Evolutionary conservation across 1,140 invertebrate genomes (phyloP).

Genomic region (Drosophila eugracilis): DNA sequence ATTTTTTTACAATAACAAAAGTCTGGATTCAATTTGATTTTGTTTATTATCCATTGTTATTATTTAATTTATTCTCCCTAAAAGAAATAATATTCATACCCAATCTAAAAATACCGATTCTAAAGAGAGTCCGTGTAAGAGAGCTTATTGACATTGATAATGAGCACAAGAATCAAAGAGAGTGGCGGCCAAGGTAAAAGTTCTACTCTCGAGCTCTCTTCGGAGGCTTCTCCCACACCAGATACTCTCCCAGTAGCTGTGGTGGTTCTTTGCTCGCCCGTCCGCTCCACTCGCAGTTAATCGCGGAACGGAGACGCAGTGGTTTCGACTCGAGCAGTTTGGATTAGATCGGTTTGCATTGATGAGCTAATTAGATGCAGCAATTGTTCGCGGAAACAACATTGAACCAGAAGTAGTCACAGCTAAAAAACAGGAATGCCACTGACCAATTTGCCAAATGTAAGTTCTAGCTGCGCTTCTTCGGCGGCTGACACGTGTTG

Average conservation of each 20-base stretch:
- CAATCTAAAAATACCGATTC: not conserved
- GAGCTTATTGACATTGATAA: constrained; percentile 9
- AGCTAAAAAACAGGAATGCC: constrained; percentile 56
- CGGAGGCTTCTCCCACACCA: not conserved
- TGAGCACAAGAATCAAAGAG: constrained; percentile 1
- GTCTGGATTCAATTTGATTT: too few relatives aligned
- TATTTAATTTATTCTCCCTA: too few relatives aligned
- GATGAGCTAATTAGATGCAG: constrained; percentile 67
- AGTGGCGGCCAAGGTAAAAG: constrained; percentile 10
- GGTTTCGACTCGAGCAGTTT: constrained; percentile 8
- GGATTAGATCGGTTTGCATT: constrained; percentile 49
- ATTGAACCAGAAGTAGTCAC: constrained; percentile 23
- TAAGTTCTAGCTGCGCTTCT: constrained; percentile 34
- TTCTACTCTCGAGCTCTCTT: constrained; percentile 12
- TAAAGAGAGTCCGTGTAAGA: constrained; percentile 22
- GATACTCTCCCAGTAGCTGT: not conserved
- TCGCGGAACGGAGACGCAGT: constrained; percentile 4
- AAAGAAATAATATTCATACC: not conserved
- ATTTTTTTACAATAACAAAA: too few relatives aligned
- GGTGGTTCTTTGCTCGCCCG: constrained; percentile 5
- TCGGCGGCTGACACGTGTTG: constrained; percentile 70
- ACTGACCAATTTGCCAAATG: constrained; percentile 40
- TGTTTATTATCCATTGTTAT: too few relatives aligned
- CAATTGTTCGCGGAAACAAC: constrained; percentile 24
- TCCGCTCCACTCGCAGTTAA: constrained; percentile 21